phyloP scores from a whole-genome alignment of 1,140 invertebrate genomes.

The Uloborus diversus region DNA sequence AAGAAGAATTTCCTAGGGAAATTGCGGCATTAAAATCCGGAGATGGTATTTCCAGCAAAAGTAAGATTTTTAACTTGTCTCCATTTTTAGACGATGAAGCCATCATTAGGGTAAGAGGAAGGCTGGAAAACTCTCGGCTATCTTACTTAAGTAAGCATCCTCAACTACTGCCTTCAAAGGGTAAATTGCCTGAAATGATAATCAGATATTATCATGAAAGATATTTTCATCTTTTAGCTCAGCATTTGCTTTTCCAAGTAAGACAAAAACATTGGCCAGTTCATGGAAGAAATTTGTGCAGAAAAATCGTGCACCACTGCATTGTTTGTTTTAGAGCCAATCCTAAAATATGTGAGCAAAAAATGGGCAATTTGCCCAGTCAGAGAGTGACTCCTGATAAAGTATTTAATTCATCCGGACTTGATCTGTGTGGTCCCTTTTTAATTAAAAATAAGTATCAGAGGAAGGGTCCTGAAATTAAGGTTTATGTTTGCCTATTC shows the following conservation, averaged over 20 bases:
- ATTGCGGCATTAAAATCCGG: background rate
- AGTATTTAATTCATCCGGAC: background rate
- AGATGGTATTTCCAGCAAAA: background rate
- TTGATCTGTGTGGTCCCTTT: slow-evolving; percentile 19
- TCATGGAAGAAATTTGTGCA: slow-evolving; percentile 1
- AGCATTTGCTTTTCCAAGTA: background rate
- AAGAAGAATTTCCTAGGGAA: no score
- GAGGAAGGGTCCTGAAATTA: slow-evolving; percentile 62
- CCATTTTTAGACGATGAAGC: slow-evolving; percentile 63
- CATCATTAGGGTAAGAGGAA: slow-evolving; percentile 58
- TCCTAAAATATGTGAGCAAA: background rate
- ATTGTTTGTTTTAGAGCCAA: slow-evolving; percentile 9
- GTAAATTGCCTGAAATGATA: slow-evolving; percentile 1
- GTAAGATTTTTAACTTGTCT: slow-evolving; percentile 45
- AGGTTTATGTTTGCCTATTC: slow-evolving; percentile 46
- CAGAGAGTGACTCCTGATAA: background rate
- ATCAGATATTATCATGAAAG: background rate
- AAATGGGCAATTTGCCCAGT: slow-evolving; percentile 1
- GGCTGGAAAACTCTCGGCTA: background rate
- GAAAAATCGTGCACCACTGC: background rate
- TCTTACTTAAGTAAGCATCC: background rate
- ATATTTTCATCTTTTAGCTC: slow-evolving; percentile 2
- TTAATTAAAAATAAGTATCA: slow-evolving; percentile 2
- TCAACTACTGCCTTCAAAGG: background rate
- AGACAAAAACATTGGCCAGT: slow-evolving; percentile 29